Percentiles rank a stretch among this genome's conserved stretches.
Evolutionary conservation across 64 coral and sea anemone genomes (phyloP).

Genomic region (Dendronephthya gigantea): DNA sequence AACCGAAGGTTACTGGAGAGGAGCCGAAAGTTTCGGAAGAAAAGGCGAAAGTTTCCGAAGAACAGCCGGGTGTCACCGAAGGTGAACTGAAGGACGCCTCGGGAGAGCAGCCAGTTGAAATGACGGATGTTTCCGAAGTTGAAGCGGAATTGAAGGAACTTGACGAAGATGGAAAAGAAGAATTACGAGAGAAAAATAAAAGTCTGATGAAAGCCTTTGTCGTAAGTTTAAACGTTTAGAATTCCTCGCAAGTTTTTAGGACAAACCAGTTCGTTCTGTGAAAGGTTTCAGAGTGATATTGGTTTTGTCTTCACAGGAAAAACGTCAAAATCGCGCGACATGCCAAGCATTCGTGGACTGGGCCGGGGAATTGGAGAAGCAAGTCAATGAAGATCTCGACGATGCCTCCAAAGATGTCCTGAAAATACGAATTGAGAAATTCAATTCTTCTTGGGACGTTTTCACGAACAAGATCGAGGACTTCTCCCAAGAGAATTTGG

Average conservation of each 20-base stretch:
- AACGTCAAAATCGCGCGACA: not conserved
- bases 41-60: not conserved
- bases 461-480: not conserved
- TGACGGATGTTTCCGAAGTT: not conserved
- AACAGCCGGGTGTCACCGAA: no score
- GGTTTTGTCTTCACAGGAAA: not conserved
- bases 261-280: no score
- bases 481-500: not conserved
- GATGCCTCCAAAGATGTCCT: not conserved
- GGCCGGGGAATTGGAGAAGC: not conserved
- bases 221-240: not conserved
- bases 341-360: constrained; percentile 15
- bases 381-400: not conserved
- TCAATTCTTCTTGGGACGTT: not conserved
- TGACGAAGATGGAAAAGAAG: not conserved
- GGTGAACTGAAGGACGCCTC: not conserved
- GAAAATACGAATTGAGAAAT: not conserved
- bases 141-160: not conserved
- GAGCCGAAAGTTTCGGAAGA: not conserved
- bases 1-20: not conserved
- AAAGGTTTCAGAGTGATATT: no score
- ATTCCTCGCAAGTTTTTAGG: no score
- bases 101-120: not conserved
- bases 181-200: not conserved
- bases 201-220: not conserved